These are phyloP conservation scores for Leucosticte australis DNA, from an alignment of 2,113 vertebrate genomes.

Conservation along the genomic window DNA sequence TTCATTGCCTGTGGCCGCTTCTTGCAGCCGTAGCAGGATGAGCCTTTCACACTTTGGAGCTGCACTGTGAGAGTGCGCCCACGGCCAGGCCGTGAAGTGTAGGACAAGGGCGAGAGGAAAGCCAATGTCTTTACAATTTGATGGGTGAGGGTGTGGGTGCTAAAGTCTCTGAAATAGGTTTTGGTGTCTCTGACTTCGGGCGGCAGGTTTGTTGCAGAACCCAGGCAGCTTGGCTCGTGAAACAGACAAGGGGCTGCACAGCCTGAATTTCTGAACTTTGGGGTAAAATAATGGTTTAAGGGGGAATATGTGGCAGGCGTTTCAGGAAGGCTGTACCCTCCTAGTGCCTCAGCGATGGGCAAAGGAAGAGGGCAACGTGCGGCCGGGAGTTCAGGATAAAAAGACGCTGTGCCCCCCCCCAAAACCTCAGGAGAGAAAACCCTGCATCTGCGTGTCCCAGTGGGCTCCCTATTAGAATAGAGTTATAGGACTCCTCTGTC, in stretches of 20 bases:
- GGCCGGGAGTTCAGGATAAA: background rate
- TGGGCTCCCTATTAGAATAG: background rate
- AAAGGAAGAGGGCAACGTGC: background rate
- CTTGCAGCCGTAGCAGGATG: fast-evolving
- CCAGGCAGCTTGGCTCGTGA: background rate
- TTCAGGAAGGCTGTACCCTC: background rate
- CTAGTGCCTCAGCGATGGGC: fast-evolving
- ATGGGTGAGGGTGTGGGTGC: too few relatives aligned
- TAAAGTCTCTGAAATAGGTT: background rate
- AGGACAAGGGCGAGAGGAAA: fast-evolving
- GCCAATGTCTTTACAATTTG: fast-evolving
- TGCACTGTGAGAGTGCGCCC: fast-evolving
- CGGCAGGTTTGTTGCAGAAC: background rate
- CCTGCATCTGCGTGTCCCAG: fast-evolving
- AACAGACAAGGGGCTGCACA: too few relatives aligned
- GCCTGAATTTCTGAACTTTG: background rate
- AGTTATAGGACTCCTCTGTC: background rate
- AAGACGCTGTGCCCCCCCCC: fast-evolving
- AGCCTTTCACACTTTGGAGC: fast-evolving
- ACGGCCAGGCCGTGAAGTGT: fast-evolving
- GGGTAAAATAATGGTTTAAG: background rate
- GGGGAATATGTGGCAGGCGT: fast-evolving
- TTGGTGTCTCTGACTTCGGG: too few relatives aligned
- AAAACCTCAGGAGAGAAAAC: background rate
- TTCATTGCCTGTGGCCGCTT: fast-evolving